Base-by-base conservation (phyloP, 2,888 invertebrate genomes). In the Oscheius sp. region DNA sequence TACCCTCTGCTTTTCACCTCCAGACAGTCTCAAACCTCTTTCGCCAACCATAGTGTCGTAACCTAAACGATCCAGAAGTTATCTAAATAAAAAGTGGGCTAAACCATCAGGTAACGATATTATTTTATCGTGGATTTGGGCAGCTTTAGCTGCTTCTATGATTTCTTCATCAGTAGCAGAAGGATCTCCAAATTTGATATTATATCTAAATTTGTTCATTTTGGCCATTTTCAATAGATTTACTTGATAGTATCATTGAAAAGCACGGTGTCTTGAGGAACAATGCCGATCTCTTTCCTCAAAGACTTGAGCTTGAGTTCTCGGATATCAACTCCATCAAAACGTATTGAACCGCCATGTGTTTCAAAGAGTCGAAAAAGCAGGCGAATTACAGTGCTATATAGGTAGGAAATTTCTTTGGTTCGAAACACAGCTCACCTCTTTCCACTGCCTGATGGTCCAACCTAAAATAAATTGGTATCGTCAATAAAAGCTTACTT, bases 1-100 rank as follows among this genome's bases (percentile, higher is more conserved):
- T 73, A 98, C 95, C 80, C 97, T 91, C 89, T 99, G 98, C 88
- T 99, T 98, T 89, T 98, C 98, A 1, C 98, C 98, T 1, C 98
- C 98, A 88, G 96, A 96, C 75, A 98, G 91, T 78, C 96, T 93
- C 73, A 98, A 90, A 5, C 98, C 98, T 88, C 98, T 91, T 90
- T 98, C 98, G 6, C 98, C 98, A 23, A 98, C 90, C 72, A 89
- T 76, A n/a, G 90, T 90, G 2, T 89, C 88, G 83, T 90, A 90
- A 69, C 89, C 90, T 89, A 81, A 49, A 72, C 74, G n/a, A n/a
- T n/a, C n/a, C n/a, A n/a, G n/a, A 35, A 1, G 53, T 1, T 61
- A 12, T 27, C 5, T 16, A 18, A 7, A 2, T 25, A n/a, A n/a
- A n/a, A n/a, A n/a, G n/a, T n/a, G n/a, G n/a, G n/a, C n/a, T 56